Evolutionary conservation across 2,797 vertebrate species (phyloP).

Genomic region (Acanthurus leucopareius): DNA sequence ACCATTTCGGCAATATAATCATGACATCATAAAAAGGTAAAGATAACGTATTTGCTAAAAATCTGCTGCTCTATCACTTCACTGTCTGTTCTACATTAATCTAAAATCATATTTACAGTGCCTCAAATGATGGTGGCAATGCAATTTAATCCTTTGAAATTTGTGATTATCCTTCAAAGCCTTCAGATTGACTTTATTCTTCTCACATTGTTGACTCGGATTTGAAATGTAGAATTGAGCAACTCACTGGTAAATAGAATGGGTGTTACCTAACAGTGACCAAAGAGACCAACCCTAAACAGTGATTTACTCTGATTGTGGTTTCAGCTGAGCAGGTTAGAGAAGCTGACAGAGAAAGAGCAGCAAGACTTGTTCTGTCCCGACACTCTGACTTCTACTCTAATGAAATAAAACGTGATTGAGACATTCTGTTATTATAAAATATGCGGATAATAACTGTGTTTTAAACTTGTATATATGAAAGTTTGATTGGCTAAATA

Average conservation of each 20-base stretch:
- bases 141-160: not conserved
- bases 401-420: not conserved
- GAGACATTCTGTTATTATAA: not conserved
- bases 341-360: not conserved
- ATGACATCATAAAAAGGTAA: slow-evolving; percentile 84
- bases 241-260: slow-evolving; percentile 26
- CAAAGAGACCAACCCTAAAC: slow-evolving; percentile 21
- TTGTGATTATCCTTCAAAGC: not conserved
- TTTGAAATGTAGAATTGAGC: slow-evolving; percentile 24
- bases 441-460: not conserved
- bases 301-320: slow-evolving; percentile 1
- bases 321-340: slow-evolving; percentile 52
- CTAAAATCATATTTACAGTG: not conserved
- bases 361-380: slow-evolving; percentile 21
- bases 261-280: slow-evolving; percentile 30
- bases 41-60: slow-evolving; percentile 25
- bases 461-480: not conserved
- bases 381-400: slow-evolving; percentile 2
- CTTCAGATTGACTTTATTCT: not conserved
- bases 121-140: not conserved
- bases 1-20: slow-evolving; percentile 81
- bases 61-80: not conserved
- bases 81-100: not conserved
- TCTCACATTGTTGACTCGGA: not conserved
- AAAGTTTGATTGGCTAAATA: too few relatives aligned